A percentile compares a stretch with the other conserved stretches of the same genome.
Evolutionary conservation across 2,888 invertebrate genomes (phyloP).

Genomic region (Aphidius colemani): DNA sequence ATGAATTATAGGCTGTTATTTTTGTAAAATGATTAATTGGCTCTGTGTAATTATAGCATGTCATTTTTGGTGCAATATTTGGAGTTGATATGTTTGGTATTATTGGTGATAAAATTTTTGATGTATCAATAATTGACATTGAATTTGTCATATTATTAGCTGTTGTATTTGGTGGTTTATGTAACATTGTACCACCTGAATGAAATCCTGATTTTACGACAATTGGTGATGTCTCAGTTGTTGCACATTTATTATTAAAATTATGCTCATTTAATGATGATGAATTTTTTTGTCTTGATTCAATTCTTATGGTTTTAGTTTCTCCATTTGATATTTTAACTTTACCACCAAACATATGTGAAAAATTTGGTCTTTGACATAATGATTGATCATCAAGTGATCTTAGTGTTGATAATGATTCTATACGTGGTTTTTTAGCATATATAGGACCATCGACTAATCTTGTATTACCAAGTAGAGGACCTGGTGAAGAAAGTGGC

Average conservation of each 20-base stretch:
- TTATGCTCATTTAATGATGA: constrained; percentile 60
- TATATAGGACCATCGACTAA: constrained; percentile 70
- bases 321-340: constrained; percentile 76
- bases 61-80: constrained; percentile 61
- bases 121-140: constrained; percentile 60
- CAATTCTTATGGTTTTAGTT: constrained; percentile 72
- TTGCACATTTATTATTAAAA: constrained; percentile 38
- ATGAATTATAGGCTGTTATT: constrained; percentile 72
- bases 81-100: constrained; percentile 64
- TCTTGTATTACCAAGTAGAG: constrained; percentile 79
- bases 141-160: constrained; percentile 41
- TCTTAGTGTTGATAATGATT: constrained; percentile 62
- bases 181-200: constrained; percentile 82
- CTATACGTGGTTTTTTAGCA: constrained; percentile 63
- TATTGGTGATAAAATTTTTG: constrained; percentile 65
- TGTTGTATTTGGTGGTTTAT: constrained; percentile 62
- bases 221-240: constrained; percentile 68
- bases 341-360: constrained; percentile 79
- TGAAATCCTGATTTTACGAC: constrained; percentile 82
- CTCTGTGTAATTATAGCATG: constrained; percentile 51
- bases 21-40: constrained; percentile 65
- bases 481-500: constrained; percentile 81
- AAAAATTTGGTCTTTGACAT: constrained; percentile 63
- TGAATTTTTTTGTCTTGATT: constrained; percentile 63
- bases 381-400: constrained; percentile 67